phyloP scores from a whole-genome alignment of 64 coral and sea anemone genomes.

The Montipora sp. region DNA sequence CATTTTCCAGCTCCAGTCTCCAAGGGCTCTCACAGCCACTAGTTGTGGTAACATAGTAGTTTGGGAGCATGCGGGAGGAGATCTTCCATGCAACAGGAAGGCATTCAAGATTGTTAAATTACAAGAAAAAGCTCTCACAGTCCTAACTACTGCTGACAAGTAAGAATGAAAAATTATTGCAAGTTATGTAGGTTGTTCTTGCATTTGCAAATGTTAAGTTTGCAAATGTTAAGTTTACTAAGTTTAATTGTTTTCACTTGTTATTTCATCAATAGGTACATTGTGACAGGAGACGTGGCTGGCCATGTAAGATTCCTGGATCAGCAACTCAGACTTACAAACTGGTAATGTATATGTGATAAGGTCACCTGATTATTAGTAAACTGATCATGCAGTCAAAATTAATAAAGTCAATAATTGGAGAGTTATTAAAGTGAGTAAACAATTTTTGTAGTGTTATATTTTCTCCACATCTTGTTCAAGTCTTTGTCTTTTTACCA shows the following conservation, averaged over 20 bases:
- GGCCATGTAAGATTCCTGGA: conserved; percentile 98
- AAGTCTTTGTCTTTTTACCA: no score
- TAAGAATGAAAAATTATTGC: conserved; percentile 2
- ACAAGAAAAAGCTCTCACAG: conserved; percentile 93
- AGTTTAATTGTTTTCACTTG: neutral
- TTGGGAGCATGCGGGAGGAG: conserved; percentile 92
- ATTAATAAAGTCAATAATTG: no score
- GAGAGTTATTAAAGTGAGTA: no score
- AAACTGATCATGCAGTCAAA: no score
- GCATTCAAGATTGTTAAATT: conserved; percentile 99
- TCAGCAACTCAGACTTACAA: conserved; percentile 90
- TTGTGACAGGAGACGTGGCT: conserved; percentile 92
- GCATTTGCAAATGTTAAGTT: neutral
- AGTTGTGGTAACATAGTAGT: conserved; percentile 97
- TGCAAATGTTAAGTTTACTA: neutral
- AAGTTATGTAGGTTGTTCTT: no score
- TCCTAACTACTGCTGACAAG: conserved; percentile 89
- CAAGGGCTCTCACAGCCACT: conserved; percentile 85
- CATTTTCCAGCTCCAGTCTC: conserved; percentile 88
- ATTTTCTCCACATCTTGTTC: no score
- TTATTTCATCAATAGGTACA: conserved; percentile 63
- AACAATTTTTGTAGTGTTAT: no score
- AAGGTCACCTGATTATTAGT: no score
- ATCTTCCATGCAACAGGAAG: conserved; percentile 90
- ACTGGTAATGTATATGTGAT: conserved; percentile 65